Base-by-base conservation (phyloP, 92 coral and sea anemone genomes). In the Umimayanthus chanpuru region DNA sequence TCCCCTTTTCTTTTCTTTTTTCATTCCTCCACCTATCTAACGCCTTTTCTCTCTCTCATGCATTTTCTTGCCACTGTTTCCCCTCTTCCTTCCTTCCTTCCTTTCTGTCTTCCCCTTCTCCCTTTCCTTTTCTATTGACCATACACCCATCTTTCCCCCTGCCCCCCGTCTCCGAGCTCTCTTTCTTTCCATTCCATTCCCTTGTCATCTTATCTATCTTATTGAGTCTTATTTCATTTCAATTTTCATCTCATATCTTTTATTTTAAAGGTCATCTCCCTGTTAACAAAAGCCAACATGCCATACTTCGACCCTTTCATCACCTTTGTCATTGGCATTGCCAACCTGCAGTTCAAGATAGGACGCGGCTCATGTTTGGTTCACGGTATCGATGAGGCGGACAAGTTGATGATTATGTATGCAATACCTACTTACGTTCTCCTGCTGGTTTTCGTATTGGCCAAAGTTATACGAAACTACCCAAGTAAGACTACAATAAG, bases 331-430 rank as follows among this genome's bases (percentile, higher is more conserved):
- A 83, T 83, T 29, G 87, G 79, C 41, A 44, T 83, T 16, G 78
- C 87, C 11, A 83, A 83, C 87, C 67, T 83, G 4, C 87, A 71
- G 44, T 9, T 83, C 26, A 83, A 83, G 66, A 47, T 41, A 43
- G 87, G 87, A 30, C 15, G 28, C 11, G 87, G 78, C 40, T 67
- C 78, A 18, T 83, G 87, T 20, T 47, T 83, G 44, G 87, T 28
- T 41, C 41, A 28, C 14, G 87, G 87, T 9, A 83, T 83, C 11
- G 87, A 71, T 18, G 87, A 83, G 78, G 87, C 66, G 8, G 87
- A 83, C 77, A 83, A 83, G 16, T 50, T 83, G 43, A 83, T 83
- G 77, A 83, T 83, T 15, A 83, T 83, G 78, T 83, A 83, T 83
- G 78, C 87, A 25, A 36, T 83, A 2, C 87, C 87, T 0, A 68